Percentiles rank a stretch among this genome's conserved stretches.
These are phyloP conservation scores for Zosterops japonicus DNA, from an alignment of 2,113 vertebrate genomes.

Conservation along the genomic window DNA sequence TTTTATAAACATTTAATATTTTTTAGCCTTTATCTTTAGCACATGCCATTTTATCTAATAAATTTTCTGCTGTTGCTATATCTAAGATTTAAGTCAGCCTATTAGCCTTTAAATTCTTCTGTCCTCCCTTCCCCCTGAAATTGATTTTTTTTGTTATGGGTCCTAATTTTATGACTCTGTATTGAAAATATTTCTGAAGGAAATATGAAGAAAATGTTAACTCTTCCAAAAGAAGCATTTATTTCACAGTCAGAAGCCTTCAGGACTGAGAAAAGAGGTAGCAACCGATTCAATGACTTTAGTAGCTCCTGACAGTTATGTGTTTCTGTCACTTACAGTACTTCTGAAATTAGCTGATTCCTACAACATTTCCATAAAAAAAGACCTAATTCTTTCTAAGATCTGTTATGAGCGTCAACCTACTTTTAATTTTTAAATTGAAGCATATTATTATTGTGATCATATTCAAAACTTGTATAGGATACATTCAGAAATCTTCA, in stretches of 20 bases:
- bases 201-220: neutral
- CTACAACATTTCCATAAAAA: neutral
- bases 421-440: neutral
- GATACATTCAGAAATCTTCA: neutral
- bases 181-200: neutral
- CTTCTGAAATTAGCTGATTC: neutral
- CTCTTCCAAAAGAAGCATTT: neutral
- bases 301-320: neutral
- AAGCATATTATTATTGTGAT: neutral
- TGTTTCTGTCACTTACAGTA: neutral
- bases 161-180: neutral
- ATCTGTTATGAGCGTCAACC: neutral
- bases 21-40: neutral
- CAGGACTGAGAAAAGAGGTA: neutral
- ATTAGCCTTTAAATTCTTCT: neutral
- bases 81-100: neutral
- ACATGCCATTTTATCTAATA: neutral
- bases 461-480: neutral
- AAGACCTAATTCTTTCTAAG: neutral
- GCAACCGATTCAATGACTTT: neutral
- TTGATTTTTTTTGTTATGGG: neutral
- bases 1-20: neutral
- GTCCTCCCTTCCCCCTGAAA: neutral
- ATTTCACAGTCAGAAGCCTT: neutral
- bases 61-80: neutral